phyloP scores from a whole-genome alignment of 1,140 invertebrate genomes.

The Drosophila melanica region DNA sequence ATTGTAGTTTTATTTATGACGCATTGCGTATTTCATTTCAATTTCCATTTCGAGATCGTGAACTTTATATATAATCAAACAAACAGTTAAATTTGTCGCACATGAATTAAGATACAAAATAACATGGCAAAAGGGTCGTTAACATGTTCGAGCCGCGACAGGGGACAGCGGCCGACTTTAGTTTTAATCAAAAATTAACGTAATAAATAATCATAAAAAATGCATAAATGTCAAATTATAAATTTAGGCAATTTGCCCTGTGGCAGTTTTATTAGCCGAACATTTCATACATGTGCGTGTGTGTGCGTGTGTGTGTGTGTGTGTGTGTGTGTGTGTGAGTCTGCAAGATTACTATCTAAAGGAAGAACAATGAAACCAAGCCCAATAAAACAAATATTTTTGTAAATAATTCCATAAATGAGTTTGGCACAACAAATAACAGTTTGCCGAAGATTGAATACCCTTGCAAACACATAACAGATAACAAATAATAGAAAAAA shows the following conservation, averaged over 20 bases:
- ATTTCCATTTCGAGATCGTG: slow-evolving; percentile 34
- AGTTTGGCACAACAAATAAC: neutral
- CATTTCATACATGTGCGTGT: neutral
- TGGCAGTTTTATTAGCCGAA: slow-evolving; percentile 16
- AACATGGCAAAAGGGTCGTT: neutral
- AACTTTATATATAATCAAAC: slow-evolving; percentile 21
- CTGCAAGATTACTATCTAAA: slow-evolving; percentile 32
- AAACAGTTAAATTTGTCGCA: slow-evolving; percentile 39
- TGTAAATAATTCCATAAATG: slow-evolving; percentile 14
- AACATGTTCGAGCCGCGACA: neutral
- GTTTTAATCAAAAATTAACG: slow-evolving; percentile 70
- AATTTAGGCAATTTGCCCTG: slow-evolving; percentile 47
- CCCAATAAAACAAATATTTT: slow-evolving; percentile 8
- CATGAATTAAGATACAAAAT: slow-evolving; percentile 44
- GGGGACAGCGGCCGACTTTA: slow-evolving; percentile 9
- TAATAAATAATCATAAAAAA: slow-evolving; percentile 74
- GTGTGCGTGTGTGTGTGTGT: neutral
- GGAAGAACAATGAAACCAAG: slow-evolving; percentile 9
- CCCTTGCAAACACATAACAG: too few relatives aligned
- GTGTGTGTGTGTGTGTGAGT: slow-evolving; percentile 8
- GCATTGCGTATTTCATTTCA: neutral
- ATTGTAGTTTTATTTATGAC: too few relatives aligned
- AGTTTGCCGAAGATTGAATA: neutral
- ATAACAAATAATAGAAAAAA: too few relatives aligned
- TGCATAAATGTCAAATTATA: slow-evolving; percentile 73